Evolutionary conservation across 2,797 vertebrate genomes (phyloP), one percentile per base, ranked within the genome.

Genomic region (Spatula versicolor): DNA sequence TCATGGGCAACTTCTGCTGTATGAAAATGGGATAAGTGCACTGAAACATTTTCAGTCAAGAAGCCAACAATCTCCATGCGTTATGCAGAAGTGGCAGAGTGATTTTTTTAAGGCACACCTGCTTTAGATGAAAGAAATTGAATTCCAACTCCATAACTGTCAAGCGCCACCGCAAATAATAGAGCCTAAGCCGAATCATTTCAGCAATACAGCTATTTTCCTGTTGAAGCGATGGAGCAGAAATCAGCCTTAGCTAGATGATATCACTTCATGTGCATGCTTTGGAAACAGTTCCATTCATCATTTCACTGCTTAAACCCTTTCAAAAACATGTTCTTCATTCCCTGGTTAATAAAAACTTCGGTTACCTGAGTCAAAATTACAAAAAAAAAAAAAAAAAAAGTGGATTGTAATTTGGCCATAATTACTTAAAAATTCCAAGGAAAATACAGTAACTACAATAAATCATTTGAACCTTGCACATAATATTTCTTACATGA

Each of bases 91-190:
- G 86, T 89, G 89, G 83, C 73, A 95, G 94, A 69, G 83, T 73
- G 89, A 92, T 94, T 96, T 94, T 83, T 92, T 92, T 79, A 86
- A 96, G 91, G 76, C 62, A 58, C 59, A 93, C 90, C 83, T 97
- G 92, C 85, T 95, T 96, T 87, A 69, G 85, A 93, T 56, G 94
- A 94, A 95, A 95, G 92, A 95, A 97, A 96, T 96, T 95, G 95
- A 96, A 97, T 97, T 96, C 95, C 82, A 89, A 83, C 93, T 97
- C 93, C 96, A 93, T 95, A 96, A 96, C 95, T 97, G 96, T 95
- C 96, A 96, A 84, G 95, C 5, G 4, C 59, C 95, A 96, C 72
- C 0, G 26, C 95, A 96, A 97, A 97, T 97, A 96, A 96, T 73
- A 91, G 92, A 93, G 93, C 87, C 89, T 78, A 84, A 95, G 94